Evolutionary conservation across 2,797 vertebrate species (phyloP).

Genomic region (Hippocampus kuda): DNA sequence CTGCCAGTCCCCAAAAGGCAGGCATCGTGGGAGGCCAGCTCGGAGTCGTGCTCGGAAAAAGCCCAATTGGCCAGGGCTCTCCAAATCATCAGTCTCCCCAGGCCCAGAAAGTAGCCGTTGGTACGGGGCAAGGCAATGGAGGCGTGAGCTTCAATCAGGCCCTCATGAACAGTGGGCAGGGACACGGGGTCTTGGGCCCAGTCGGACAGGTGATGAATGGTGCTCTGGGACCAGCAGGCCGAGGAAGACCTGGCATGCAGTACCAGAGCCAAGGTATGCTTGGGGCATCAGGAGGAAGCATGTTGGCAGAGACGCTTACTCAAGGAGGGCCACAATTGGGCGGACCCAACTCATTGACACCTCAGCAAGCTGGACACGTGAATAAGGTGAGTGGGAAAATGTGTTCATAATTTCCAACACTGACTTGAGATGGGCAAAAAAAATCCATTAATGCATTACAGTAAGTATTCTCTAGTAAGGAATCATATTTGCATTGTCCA

Average conservation of each 20-base stretch:
- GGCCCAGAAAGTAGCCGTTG: slow-evolving; percentile 79
- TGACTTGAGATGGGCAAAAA: background rate
- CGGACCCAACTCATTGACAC: slow-evolving; percentile 73
- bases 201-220: slow-evolving; percentile 91
- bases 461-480: too few species aligned
- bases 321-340: slow-evolving; percentile 84
- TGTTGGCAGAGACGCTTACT: slow-evolving; percentile 87
- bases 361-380: slow-evolving; percentile 84
- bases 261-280: slow-evolving; percentile 83
- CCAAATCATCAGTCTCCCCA: slow-evolving; percentile 76
- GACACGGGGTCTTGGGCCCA: slow-evolving; percentile 81
- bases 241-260: slow-evolving; percentile 78
- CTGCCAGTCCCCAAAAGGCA: slow-evolving; percentile 75
- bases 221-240: slow-evolving; percentile 78
- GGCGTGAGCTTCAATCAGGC: slow-evolving; percentile 84
- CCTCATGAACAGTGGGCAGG: slow-evolving; percentile 85
- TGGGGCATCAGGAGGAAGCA: slow-evolving; percentile 67
- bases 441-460: too few species aligned
- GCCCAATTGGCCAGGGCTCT: slow-evolving; percentile 76
- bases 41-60: slow-evolving; percentile 78
- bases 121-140: slow-evolving; percentile 68
- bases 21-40: slow-evolving; percentile 64
- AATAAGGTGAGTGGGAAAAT: slow-evolving; percentile 75
- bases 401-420: background rate
- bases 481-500: too few species aligned